Base-by-base conservation (phyloP, 2,888 invertebrate genomes). In the Proisotoma minuta region DNA sequence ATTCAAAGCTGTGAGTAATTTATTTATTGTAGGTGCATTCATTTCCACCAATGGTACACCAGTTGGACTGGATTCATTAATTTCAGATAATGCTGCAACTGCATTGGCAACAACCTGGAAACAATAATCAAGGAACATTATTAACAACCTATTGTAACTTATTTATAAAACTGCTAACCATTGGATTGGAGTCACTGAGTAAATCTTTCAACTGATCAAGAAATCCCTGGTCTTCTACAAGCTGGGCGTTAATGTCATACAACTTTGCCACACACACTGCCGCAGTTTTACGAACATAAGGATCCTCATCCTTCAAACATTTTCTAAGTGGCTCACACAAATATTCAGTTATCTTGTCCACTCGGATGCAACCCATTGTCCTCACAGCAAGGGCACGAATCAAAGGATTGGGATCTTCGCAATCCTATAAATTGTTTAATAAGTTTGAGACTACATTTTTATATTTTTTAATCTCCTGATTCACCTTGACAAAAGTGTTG, bases 331-430 rank as follows among this genome's bases (percentile, higher is more conserved):
- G 99, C 77, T 99, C 98, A 78, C 99, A 99, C 47, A 99, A 82
- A 79, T 99, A 99, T 81, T 99, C 99, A 0, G 99, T 99, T 76
- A 99, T 99, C 82, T 99, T 99, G 81, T 99, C 99, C 59, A 99
- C 99, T 15, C 99, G 85, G 77, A 99, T 99, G 78, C 99, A 99
- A 58, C 99, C 99, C 99, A 99, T 99, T 20, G 99, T 99, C 63
- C 99, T 84, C 28, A 99, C 99, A 34, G 99, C 99, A 76, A 99
- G 81, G 1, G 99, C 99, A 72, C 99, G 85, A 77, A 99, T 99
- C 77, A 99, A 81, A 28, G 99, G 99, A 82, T 99, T 99, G 12
- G 97, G 94, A 80, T 99, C 99, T 82, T 99, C 98, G 81, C 99
- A 99, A 81, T 99, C 99, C 93, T 95, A 80, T 26, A 52, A 54